Conservation (phyloP, 2,888 invertebrate genomes). For the Stomorhina lunata region DNA sequence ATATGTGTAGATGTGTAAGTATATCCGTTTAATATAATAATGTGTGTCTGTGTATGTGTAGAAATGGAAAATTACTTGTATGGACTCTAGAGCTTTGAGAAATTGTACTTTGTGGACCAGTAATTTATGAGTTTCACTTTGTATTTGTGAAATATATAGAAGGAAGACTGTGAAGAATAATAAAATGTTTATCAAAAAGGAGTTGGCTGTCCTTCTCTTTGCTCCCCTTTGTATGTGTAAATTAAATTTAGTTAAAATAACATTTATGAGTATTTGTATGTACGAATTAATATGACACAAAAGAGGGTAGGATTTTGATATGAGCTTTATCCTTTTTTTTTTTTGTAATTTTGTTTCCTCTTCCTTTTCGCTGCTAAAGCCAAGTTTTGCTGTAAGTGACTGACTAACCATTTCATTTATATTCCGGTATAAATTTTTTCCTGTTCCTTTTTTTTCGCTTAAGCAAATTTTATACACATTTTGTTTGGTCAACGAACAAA, state of each 20-base stretch:
- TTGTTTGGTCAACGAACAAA: slow-evolving; percentile 6
- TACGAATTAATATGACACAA: neutral
- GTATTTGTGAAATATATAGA: too few relatives aligned
- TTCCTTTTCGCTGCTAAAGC: neutral
- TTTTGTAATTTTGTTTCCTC: neutral
- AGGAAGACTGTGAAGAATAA: too few relatives aligned
- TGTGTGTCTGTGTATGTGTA: too few relatives aligned
- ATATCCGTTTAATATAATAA: too few relatives aligned
- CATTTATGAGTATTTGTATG: neutral
- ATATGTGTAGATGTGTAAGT: too few relatives aligned
- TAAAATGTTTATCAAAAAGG: too few relatives aligned
- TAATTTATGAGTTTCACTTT: too few relatives aligned
- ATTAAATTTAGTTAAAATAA: neutral
- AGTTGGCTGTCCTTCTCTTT: too few relatives aligned
- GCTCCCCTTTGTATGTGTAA: neutral
- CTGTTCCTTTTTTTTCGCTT: neutral
- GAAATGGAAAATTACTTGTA: too few relatives aligned
- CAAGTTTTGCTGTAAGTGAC: neutral
- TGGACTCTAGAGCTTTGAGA: too few relatives aligned
- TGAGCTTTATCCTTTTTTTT: slow-evolving; percentile 4
- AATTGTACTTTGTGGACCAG: too few relatives aligned
- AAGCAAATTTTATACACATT: neutral
- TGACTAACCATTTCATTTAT: slow-evolving; percentile 17
- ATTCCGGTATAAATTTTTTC: neutral
- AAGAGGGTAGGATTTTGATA: neutral